Evolutionary conservation across 2,888 invertebrate species (phyloP).

Genomic region (Aphidoletes aphidimyza): DNA sequence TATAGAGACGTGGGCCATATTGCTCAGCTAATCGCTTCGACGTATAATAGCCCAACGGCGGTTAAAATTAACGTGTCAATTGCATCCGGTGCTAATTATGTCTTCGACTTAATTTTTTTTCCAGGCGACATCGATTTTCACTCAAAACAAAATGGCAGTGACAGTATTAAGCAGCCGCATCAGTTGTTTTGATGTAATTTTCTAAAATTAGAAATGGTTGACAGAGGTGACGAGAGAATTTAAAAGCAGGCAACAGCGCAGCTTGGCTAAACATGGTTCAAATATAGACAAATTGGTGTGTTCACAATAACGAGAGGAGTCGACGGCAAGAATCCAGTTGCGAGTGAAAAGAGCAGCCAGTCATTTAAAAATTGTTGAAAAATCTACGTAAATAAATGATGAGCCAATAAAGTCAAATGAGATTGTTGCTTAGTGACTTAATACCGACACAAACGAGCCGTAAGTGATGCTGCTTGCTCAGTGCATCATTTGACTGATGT

Average conservation of each 20-base stretch:
- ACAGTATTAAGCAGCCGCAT: not conserved
- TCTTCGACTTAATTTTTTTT: not conserved
- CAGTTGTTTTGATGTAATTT: not conserved
- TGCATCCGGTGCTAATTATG: conserved; percentile 11
- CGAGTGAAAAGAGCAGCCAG: not conserved
- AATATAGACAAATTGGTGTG: conserved; percentile 28
- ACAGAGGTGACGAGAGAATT: too few species aligned
- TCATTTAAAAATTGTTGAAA: not conserved
- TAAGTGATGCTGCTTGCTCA: not conserved
- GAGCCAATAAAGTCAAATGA: conserved; percentile 1
- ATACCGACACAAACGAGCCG: not conserved
- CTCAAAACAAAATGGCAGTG: not conserved
- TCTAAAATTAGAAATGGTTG: conserved; percentile 47
- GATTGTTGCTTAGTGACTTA: not conserved
- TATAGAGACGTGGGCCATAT: not conserved
- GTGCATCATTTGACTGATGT: conserved; percentile 30
- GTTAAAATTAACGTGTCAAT: not conserved
- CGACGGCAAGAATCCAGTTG: conserved; percentile 12
- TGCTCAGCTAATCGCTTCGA: too few species aligned
- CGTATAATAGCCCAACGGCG: too few species aligned
- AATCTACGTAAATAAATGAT: conserved; percentile 9
- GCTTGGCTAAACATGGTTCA: not conserved
- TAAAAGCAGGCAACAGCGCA: too few species aligned
- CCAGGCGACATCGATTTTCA: not conserved
- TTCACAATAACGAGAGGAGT: conserved; percentile 1